A percentile compares a stretch with the other conserved stretches of the same genome.
phyloP scores from a whole-genome alignment of 92 coral and sea anemone species.

The Scolanthus callimorphus region DNA sequence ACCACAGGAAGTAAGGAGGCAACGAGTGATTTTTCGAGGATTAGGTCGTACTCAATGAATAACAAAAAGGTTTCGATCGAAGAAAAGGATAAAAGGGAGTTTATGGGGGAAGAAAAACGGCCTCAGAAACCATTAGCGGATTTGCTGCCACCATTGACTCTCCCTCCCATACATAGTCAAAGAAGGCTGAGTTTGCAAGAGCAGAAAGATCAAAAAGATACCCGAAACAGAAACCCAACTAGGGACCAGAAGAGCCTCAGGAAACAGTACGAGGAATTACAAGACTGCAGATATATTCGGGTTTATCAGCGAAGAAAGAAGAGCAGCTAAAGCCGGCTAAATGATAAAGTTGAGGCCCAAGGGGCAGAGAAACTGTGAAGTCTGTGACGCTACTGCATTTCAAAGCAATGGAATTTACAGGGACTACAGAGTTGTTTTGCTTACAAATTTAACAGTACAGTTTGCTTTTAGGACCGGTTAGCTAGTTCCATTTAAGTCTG shows the following conservation, averaged over 20 bases:
- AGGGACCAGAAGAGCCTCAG: slow-evolving; percentile 11
- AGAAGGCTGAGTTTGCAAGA: slow-evolving; percentile 24
- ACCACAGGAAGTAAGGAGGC: not conserved
- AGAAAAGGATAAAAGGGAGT: not conserved
- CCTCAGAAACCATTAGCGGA: slow-evolving; percentile 24
- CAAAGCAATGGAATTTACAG: too few relatives aligned
- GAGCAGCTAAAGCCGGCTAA: not conserved
- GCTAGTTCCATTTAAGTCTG: too few relatives aligned
- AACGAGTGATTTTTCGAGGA: too few relatives aligned
- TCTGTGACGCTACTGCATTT: too few relatives aligned
- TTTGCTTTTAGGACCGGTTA: too few relatives aligned
- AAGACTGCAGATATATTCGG: slow-evolving; percentile 28
- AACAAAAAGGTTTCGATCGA: not conserved
- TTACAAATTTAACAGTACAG: too few relatives aligned
- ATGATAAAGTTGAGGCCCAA: too few relatives aligned
- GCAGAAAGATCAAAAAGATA: slow-evolving; percentile 12
- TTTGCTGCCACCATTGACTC: slow-evolving; percentile 17
- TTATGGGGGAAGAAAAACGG: not conserved
- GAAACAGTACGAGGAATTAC: slow-evolving; percentile 25
- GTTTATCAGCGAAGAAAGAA: slow-evolving; percentile 8
- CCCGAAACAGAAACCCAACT: not conserved
- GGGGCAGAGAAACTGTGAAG: too few relatives aligned
- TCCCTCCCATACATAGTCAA: slow-evolving; percentile 25
- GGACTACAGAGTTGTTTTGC: too few relatives aligned
- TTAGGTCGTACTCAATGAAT: too few relatives aligned